Evolutionary conservation across 2,797 vertebrate genomes (phyloP).

Genomic region (Choloepus didactylus): DNA sequence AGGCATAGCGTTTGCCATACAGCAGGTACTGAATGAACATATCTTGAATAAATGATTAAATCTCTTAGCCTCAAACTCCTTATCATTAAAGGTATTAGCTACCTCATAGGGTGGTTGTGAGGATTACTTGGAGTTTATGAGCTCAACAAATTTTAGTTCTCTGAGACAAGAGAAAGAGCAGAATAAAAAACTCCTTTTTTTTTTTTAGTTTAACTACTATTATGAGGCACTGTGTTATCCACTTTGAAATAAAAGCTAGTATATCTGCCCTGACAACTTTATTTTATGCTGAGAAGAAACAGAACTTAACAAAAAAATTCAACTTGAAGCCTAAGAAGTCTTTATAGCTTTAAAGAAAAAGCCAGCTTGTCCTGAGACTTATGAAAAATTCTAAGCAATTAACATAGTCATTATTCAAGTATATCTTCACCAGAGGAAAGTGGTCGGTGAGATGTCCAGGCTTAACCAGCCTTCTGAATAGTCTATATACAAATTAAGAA

Average conservation of each 20-base stretch:
- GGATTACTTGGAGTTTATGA: neutral
- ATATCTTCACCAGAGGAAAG: neutral
- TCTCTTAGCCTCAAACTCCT: neutral
- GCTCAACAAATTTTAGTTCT: constrained; percentile 24
- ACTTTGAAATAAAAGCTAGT: constrained; percentile 40
- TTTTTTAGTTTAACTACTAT: neutral
- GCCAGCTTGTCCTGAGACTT: neutral
- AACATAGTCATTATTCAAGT: constrained; percentile 18
- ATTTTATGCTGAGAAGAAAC: neutral
- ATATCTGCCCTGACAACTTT: neutral
- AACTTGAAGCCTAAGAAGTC: constrained; percentile 16
- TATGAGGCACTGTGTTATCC: neutral
- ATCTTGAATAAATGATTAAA: neutral
- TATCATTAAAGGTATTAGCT: neutral
- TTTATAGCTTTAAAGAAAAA: neutral
- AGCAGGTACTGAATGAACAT: neutral
- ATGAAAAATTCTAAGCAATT: constrained; percentile 38
- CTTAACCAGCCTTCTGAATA: neutral
- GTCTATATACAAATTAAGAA: neutral
- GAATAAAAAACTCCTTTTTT: neutral
- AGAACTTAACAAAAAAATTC: constrained; percentile 43
- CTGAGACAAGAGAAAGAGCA: constrained; percentile 15
- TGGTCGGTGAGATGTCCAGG: neutral
- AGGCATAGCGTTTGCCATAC: neutral
- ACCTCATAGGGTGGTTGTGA: neutral